A percentile compares a stretch with the other conserved stretches of the same genome.
These are phyloP conservation scores for Jaculus jaculus DNA, from an alignment of 2,113 vertebrate species.

Conservation along the genomic window DNA sequence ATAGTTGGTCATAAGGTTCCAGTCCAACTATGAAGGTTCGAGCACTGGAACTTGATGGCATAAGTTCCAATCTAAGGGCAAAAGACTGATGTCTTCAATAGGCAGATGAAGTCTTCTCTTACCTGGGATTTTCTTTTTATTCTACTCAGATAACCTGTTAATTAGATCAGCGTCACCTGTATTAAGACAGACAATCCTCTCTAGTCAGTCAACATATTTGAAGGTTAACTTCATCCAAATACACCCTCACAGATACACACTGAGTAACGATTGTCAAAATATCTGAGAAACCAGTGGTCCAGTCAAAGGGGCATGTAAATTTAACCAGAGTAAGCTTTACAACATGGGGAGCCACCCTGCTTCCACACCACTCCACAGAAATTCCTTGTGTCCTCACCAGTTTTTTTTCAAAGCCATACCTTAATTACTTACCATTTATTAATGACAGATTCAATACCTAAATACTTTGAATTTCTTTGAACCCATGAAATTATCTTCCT, in stretches of 20 bases:
- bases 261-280: neutral
- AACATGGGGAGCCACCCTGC: neutral
- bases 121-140: neutral
- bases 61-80: neutral
- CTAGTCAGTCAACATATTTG: neutral
- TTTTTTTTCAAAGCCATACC: neutral
- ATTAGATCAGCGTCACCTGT: neutral
- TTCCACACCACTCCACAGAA: neutral
- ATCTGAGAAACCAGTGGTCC: neutral
- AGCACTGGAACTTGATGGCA: neutral
- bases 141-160: neutral
- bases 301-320: neutral
- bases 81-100: neutral
- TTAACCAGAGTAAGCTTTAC: neutral
- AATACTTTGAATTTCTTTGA: neutral
- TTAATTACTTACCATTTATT: neutral
- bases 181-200: neutral
- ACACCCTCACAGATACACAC: neutral
- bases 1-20: neutral
- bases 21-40: neutral
- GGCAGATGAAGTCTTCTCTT: neutral
- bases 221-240: neutral
- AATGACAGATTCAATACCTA: neutral
- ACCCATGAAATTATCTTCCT: neutral
- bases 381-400: neutral